Conservation (phyloP, 2,113 vertebrate genomes). For the Chaetops frenatus region DNA sequence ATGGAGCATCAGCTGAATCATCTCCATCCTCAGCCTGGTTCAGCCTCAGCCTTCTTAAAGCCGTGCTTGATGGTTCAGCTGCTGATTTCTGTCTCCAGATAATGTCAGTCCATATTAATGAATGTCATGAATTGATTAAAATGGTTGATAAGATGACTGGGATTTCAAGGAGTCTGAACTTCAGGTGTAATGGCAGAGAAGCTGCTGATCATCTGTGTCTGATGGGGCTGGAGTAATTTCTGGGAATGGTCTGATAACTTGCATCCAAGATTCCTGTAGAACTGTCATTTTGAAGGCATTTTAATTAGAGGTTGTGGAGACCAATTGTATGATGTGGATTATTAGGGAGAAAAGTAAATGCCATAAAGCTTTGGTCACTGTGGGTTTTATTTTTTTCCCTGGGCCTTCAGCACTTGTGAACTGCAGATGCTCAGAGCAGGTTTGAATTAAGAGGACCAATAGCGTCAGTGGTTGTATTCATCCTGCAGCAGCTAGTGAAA, state of each 20-base stretch:
- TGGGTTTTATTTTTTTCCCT: neutral
- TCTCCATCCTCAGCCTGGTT: neutral
- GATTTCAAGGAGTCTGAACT: neutral
- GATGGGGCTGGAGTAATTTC: neutral
- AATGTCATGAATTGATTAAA: neutral
- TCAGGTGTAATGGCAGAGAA: neutral
- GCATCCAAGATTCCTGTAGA: neutral
- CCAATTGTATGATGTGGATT: neutral
- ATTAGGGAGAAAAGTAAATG: neutral
- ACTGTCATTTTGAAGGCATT: neutral
- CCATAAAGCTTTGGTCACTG: neutral
- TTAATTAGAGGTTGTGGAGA: neutral
- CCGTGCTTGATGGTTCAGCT: neutral
- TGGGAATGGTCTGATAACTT: neutral
- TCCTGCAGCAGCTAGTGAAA: neutral
- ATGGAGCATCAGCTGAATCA: neutral
- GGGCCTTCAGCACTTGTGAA: neutral
- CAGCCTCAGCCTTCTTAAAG: neutral
- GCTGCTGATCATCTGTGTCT: neutral
- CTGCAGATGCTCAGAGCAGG: neutral
- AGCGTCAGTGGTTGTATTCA: neutral
- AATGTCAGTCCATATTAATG: neutral
- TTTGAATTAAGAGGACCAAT: neutral
- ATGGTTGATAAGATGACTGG: neutral
- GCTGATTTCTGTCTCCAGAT: neutral